Percentiles rank a stretch among this genome's conserved stretches.
These are phyloP conservation scores for Caretta caretta DNA, from an alignment of 2,113 vertebrate species.

Conservation along the genomic window DNA sequence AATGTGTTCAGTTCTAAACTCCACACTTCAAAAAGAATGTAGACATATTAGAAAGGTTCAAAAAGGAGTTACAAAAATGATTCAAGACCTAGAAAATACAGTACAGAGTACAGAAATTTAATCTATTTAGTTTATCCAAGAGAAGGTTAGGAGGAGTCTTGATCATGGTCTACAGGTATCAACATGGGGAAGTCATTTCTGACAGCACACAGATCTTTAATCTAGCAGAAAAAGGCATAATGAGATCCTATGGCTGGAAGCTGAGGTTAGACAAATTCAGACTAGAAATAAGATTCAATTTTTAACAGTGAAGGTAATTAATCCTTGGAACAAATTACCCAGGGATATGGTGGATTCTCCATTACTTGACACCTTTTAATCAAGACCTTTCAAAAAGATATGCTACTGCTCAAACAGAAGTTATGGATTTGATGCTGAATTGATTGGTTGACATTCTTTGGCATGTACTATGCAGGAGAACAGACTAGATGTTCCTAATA, in stretches of 20 bases:
- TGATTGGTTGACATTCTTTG: background rate
- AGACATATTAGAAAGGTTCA: background rate
- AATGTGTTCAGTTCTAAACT: background rate
- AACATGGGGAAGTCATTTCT: rapidly evolving
- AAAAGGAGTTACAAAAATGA: background rate
- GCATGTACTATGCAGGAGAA: background rate
- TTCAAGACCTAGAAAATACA: background rate
- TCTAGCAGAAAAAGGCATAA: rapidly evolving
- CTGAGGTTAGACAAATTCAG: background rate
- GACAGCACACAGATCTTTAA: background rate
- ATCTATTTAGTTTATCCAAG: background rate
- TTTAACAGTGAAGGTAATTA: background rate
- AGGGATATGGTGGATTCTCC: background rate
- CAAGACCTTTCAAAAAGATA: background rate
- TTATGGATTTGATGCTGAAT: background rate
- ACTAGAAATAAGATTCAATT: background rate
- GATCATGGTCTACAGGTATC: background rate
- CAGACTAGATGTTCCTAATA: background rate
- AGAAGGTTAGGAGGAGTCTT: background rate
- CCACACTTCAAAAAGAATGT: background rate
- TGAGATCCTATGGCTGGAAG: background rate
- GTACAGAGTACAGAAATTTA: background rate
- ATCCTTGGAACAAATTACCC: background rate
- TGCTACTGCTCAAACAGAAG: background rate
- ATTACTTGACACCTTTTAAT: background rate